Conservation (phyloP, 2,113 vertebrate species). For the Chrysochloris asiatica region DNA sequence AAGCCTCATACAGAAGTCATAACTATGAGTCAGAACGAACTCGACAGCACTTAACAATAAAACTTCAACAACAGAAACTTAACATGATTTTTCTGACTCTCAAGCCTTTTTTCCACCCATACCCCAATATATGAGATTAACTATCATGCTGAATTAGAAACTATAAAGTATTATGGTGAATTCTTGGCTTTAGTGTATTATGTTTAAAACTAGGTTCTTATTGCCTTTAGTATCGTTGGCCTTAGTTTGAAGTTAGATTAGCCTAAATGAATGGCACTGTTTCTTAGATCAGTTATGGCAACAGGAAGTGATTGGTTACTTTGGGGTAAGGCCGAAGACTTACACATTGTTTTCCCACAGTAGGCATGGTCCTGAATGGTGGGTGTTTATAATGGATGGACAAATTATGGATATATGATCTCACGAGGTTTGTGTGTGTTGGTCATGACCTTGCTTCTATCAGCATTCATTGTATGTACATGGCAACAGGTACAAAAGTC, state of each 20-base stretch:
- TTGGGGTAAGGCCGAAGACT: neutral
- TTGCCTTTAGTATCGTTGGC: neutral
- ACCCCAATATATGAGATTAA: neutral
- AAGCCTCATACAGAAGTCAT: no score
- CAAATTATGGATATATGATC: neutral
- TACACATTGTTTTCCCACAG: neutral
- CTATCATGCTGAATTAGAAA: constrained; percentile 23
- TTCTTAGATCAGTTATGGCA: neutral
- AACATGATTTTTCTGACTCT: neutral
- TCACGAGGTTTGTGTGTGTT: neutral
- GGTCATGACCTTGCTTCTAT: neutral
- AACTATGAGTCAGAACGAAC: no score
- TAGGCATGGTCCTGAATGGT: neutral
- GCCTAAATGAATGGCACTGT: neutral
- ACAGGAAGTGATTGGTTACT: neutral
- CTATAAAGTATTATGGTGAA: neutral
- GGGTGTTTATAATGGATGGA: neutral
- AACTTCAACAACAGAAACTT: no score
- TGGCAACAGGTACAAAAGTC: constrained; percentile 31
- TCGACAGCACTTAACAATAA: no score
- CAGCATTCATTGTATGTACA: neutral
- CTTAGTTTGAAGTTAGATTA: constrained; percentile 4
- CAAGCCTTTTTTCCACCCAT: neutral
- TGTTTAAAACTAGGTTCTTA: constrained; percentile 11
- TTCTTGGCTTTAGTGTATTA: neutral